Evolutionary conservation across 2,113 vertebrate species (phyloP).

Genomic region (Empidonax traillii): DNA sequence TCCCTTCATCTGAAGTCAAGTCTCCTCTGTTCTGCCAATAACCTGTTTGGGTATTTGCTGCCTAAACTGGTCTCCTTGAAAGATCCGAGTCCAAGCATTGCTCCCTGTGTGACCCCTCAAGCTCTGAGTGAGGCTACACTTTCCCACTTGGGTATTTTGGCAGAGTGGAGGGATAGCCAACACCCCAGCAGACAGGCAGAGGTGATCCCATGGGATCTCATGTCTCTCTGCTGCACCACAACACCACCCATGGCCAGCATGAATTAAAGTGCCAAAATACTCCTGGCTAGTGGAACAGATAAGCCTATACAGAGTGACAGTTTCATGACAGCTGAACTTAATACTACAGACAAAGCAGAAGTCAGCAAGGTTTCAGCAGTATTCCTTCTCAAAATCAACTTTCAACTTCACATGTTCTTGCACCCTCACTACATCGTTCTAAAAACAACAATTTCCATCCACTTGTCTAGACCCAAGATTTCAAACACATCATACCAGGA

Average conservation of each 20-base stretch:
- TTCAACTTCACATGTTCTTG: not conserved
- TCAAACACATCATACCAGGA: not conserved
- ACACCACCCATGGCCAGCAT: not conserved
- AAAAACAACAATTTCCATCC: not conserved
- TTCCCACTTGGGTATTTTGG: accelerated
- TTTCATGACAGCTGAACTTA: not conserved
- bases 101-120: not conserved
- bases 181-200: not conserved
- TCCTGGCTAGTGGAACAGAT: not conserved
- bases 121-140: not conserved
- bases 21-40: not conserved
- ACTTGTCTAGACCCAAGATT: not conserved
- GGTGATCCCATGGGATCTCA: accelerated
- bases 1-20: not conserved
- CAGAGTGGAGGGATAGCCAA: not conserved
- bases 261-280: not conserved
- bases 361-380: not conserved
- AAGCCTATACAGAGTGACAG: not conserved
- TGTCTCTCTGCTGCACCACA: not conserved
- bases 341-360: not conserved
- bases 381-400: not conserved
- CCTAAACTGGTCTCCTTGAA: not conserved
- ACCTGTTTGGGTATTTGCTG: not conserved
- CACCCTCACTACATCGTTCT: not conserved
- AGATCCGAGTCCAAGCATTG: not conserved